A percentile compares a stretch with the other conserved stretches of the same genome.
phyloP scores from a whole-genome alignment of 1,140 invertebrate genomes.

The Heliothis virescens region DNA sequence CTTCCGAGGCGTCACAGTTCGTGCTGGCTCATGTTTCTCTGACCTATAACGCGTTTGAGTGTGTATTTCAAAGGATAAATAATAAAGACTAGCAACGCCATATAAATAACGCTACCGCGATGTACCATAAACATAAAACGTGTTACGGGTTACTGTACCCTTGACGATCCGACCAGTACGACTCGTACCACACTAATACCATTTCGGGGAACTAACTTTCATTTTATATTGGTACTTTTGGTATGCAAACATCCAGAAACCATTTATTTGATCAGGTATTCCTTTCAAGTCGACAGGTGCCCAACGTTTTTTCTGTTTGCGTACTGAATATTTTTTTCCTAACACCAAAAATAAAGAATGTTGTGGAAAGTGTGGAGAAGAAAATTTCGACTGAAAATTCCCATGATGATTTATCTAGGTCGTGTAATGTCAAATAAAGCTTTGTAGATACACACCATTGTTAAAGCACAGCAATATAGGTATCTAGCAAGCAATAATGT shows the following conservation, averaged over 20 bases:
- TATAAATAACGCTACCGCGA: slow-evolving; percentile 56
- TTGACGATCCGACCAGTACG: slow-evolving; percentile 46
- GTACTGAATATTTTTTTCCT: slow-evolving; percentile 15
- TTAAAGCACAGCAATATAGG: not conserved
- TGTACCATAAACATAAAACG: slow-evolving; percentile 65
- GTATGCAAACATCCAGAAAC: slow-evolving; percentile 55
- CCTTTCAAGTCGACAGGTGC: not conserved
- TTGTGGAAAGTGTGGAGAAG: too few relatives aligned
- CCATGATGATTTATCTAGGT: too few relatives aligned
- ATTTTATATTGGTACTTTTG: slow-evolving; percentile 56
- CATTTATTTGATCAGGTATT: slow-evolving; percentile 58
- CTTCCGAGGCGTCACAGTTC: slow-evolving; percentile 17
- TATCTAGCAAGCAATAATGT: not conserved
- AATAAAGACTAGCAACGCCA: slow-evolving; percentile 53
- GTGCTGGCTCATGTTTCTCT: slow-evolving; percentile 32
- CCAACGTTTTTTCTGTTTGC: not conserved
- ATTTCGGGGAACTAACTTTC: slow-evolving; percentile 58
- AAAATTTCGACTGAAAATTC: too few relatives aligned
- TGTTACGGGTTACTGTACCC: slow-evolving; percentile 51
- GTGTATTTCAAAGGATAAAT: slow-evolving; percentile 51
- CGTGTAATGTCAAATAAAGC: not conserved
- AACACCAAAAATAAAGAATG: not conserved
- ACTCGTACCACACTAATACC: slow-evolving; percentile 50
- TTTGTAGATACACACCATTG: slow-evolving; percentile 3
- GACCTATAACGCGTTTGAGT: slow-evolving; percentile 46